These are phyloP conservation scores for Meloidogyne floridensis DNA, from an alignment of 1,140 invertebrate genomes.

Conservation along the genomic window DNA sequence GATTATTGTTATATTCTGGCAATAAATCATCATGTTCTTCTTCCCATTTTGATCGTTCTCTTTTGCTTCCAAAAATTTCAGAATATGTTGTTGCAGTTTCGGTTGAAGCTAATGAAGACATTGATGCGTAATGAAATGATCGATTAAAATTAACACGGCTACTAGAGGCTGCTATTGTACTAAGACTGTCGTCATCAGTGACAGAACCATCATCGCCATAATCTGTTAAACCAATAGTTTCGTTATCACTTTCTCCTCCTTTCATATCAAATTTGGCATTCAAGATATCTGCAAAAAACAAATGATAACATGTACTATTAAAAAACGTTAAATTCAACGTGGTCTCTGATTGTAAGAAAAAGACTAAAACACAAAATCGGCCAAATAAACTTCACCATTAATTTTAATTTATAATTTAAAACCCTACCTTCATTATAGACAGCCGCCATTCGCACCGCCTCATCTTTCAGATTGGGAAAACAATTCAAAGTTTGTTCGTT, in stretches of 20 bases:
- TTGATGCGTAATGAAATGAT: background rate
- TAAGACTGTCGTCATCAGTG: background rate
- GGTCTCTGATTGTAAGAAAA: no score
- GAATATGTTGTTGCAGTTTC: background rate
- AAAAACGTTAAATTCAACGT: no score
- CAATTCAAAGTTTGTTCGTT: background rate
- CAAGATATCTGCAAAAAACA: background rate
- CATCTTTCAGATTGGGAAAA: background rate
- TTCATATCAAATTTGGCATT: background rate
- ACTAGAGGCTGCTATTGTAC: background rate
- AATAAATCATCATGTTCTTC: background rate
- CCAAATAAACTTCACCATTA: no score
- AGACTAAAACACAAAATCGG: no score
- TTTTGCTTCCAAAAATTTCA: slow-evolving; percentile 1
- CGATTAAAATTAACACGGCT: background rate
- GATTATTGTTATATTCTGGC: background rate
- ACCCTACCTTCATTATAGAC: background rate
- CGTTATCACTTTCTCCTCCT: background rate
- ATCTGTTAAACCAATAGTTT: background rate
- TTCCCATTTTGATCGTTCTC: background rate
- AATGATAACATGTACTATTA: no score
- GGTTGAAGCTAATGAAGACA: background rate
- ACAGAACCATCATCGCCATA: background rate
- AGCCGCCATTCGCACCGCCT: background rate
- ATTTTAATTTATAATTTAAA: background rate